Conservation (phyloP, 2,888 invertebrate genomes). For the Deroplatys truncata region DNA sequence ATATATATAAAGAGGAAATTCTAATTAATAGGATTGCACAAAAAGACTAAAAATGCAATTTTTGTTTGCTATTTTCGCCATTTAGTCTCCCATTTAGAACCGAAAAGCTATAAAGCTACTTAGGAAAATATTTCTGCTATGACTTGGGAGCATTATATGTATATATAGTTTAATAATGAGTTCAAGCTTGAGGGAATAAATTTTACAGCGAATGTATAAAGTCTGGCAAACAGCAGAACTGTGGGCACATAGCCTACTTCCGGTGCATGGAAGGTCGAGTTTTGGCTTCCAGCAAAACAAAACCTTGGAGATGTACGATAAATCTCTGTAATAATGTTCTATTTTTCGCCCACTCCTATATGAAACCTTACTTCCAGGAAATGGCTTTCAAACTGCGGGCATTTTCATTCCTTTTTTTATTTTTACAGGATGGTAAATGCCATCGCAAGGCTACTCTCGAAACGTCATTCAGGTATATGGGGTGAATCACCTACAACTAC, state of each 20-base stretch:
- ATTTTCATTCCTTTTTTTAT: neutral
- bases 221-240: neutral
- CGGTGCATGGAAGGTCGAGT: neutral
- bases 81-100: too few relatives aligned
- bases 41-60: too few relatives aligned
- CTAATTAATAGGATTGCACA: too few relatives aligned
- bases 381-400: neutral
- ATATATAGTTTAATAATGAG: too few relatives aligned
- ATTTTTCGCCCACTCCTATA: neutral
- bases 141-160: too few relatives aligned
- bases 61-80: too few relatives aligned
- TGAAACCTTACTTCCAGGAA: neutral
- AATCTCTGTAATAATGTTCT: neutral
- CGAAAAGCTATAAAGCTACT: too few relatives aligned
- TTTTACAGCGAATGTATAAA: neutral
- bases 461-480: neutral
- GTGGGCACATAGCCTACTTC: neutral
- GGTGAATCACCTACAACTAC: too few relatives aligned
- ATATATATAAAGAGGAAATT: too few relatives aligned
- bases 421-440: neutral
- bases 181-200: neutral
- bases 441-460: neutral
- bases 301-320: neutral
- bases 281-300: neutral
- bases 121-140: too few relatives aligned